Evolutionary conservation across 2,888 invertebrate species (phyloP).

Genomic region (Euproctis similis): DNA sequence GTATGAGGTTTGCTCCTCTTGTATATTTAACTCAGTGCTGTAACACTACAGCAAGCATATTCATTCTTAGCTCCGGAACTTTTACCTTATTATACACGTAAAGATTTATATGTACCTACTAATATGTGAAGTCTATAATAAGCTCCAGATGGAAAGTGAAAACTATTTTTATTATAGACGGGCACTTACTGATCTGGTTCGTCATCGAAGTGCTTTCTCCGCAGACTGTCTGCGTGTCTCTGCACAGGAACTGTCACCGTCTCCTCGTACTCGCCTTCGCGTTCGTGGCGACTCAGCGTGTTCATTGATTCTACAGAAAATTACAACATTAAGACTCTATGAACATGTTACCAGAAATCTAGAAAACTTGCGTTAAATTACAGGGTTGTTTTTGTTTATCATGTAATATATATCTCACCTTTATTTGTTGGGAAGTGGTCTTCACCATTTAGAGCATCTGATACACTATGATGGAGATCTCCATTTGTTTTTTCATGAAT

Average conservation of each 20-base stretch:
- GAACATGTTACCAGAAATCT: neutral
- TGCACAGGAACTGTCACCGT: conserved; percentile 70
- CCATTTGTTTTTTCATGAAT: conserved; percentile 21
- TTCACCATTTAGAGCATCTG: conserved; percentile 25
- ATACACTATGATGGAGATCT: conserved; percentile 20
- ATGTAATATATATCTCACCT: conserved; percentile 19
- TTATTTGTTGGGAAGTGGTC: conserved; percentile 31
- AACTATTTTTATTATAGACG: too few species aligned
- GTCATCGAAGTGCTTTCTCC: conserved; percentile 63
- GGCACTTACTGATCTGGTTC: conserved; percentile 53
- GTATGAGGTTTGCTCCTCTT: too few species aligned
- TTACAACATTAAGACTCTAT: conserved; percentile 1
- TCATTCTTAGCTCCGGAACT: too few species aligned
- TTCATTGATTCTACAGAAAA: conserved; percentile 40
- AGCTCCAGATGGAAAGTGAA: too few species aligned
- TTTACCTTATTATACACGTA: too few species aligned
- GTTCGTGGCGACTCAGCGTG: conserved; percentile 64
- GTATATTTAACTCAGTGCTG: too few species aligned
- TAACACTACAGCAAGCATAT: too few species aligned
- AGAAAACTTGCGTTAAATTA: too few species aligned
- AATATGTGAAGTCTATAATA: too few species aligned
- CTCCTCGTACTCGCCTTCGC: conserved; percentile 78
- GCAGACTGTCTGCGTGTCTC: conserved; percentile 73
- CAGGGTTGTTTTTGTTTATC: too few species aligned
- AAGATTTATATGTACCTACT: too few species aligned